A percentile compares a stretch with the other conserved stretches of the same genome.
phyloP scores from a whole-genome alignment of 1,140 invertebrate species.

The Hydropsyche tenuis region DNA sequence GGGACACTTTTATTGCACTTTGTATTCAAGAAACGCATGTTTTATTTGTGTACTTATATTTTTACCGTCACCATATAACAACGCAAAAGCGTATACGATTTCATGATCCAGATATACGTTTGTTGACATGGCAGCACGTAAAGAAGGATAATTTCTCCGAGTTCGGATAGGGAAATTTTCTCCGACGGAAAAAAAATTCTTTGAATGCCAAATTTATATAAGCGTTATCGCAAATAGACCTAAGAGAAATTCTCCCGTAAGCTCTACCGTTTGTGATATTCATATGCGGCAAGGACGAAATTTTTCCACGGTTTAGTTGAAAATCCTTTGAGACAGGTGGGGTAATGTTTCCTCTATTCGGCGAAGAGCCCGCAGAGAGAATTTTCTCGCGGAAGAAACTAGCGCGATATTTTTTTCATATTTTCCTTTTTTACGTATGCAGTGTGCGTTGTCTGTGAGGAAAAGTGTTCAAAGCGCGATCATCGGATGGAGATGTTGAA shows the following conservation, averaged over 20 bases:
- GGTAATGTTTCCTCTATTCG: not conserved
- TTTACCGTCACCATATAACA: not conserved
- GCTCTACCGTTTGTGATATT: slow-evolving; percentile 7
- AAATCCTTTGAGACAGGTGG: slow-evolving; percentile 14
- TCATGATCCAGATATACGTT: not conserved
- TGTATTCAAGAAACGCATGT: not conserved
- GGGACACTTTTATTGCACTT: slow-evolving; percentile 4
- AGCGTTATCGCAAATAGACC: slow-evolving; percentile 17
- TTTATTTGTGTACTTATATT: slow-evolving; percentile 10
- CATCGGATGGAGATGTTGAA: slow-evolving; percentile 10
- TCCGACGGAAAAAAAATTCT: slow-evolving; percentile 2
- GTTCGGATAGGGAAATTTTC: slow-evolving; percentile 15
- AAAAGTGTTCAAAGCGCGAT: slow-evolving; percentile 20
- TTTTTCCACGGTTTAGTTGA: not conserved
- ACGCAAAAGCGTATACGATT: not conserved
- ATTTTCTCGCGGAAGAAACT: not conserved
- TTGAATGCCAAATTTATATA: slow-evolving; percentile 16
- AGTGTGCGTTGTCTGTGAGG: not conserved
- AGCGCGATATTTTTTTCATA: slow-evolving; percentile 6
- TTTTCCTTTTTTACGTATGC: not conserved
- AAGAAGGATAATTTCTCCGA: slow-evolving; percentile 13
- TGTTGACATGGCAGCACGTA: not conserved
- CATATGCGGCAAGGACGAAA: not conserved
- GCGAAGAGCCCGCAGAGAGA: slow-evolving; percentile 2
- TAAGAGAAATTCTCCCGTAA: slow-evolving; percentile 7